Percentiles rank a stretch among this genome's conserved stretches.
phyloP scores from a whole-genome alignment of 2,797 vertebrate species.

The Pseudochaenichthys georgianus region DNA sequence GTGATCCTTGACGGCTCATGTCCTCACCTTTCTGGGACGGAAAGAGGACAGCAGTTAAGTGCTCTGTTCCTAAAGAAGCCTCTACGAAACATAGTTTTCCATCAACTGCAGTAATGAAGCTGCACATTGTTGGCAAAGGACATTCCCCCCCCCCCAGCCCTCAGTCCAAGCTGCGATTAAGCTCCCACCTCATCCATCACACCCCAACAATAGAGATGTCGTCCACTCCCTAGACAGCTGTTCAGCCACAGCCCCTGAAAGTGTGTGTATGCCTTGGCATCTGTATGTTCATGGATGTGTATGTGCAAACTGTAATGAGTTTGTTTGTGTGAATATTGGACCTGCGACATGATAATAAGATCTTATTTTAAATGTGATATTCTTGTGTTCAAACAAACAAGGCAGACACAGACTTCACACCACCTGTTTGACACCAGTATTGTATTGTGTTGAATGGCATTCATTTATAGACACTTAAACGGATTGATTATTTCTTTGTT shows the following conservation, averaged over 20 bases:
- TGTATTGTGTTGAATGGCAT: conserved; percentile 30
- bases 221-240: conserved; percentile 67
- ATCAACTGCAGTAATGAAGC: conserved; percentile 47
- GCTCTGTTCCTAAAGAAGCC: conserved; percentile 11
- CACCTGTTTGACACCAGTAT: conserved; percentile 24
- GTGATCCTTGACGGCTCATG: conserved; percentile 40
- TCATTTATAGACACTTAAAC: conserved; percentile 30
- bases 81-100: conserved; percentile 40
- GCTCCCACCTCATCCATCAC: conserved; percentile 73
- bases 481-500: conserved; percentile 64
- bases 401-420: conserved; percentile 16
- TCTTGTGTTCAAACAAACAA: conserved; percentile 2
- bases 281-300: conserved; percentile 41
- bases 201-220: conserved; percentile 74
- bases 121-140: conserved; percentile 42
- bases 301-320: not conserved
- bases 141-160: not conserved
- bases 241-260: conserved; percentile 38
- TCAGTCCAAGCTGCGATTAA: conserved; percentile 38
- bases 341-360: conserved; percentile 2
- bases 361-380: conserved; percentile 21
- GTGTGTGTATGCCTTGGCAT: conserved; percentile 21
- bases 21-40: conserved; percentile 51
- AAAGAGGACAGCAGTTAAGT: conserved; percentile 16
- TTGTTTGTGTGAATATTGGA: conserved; percentile 10